These are phyloP conservation scores for Gymnorhina tibicen DNA, from an alignment of 2,113 vertebrate genomes.

Conservation along the genomic window DNA sequence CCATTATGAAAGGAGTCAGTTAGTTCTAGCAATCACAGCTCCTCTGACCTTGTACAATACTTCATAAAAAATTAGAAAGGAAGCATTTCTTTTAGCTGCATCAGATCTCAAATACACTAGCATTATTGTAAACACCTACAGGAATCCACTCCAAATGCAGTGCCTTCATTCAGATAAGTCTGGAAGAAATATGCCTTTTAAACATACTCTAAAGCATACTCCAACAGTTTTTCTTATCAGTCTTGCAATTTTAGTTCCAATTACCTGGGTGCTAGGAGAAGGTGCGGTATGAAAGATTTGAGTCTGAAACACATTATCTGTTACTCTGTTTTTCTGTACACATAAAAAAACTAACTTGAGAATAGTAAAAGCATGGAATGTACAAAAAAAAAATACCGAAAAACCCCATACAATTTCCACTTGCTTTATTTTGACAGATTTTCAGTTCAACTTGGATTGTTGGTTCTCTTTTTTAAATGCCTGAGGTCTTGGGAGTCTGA, in stretches of 20 bases:
- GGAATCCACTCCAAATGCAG: background rate
- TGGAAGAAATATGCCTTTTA: background rate
- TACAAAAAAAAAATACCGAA: background rate
- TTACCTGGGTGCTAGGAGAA: background rate
- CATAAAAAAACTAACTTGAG: background rate
- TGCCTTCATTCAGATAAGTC: background rate
- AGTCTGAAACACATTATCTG: background rate
- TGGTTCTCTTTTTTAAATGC: background rate
- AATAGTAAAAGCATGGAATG: background rate
- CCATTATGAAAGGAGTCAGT: background rate
- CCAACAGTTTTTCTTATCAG: background rate
- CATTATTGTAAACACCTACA: background rate
- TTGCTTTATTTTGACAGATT: background rate
- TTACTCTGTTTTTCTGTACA: background rate
- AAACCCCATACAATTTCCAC: background rate
- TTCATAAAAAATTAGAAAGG: background rate
- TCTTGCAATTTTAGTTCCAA: background rate
- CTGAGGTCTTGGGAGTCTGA: background rate
- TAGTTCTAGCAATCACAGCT: background rate
- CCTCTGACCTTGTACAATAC: background rate
- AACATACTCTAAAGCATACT: background rate
- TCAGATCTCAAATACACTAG: background rate
- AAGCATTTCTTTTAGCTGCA: background rate
- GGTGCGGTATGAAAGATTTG: background rate
- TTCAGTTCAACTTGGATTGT: background rate